phyloP scores from a whole-genome alignment of 2,888 invertebrate genomes.

The Zygaena filipendulae region DNA sequence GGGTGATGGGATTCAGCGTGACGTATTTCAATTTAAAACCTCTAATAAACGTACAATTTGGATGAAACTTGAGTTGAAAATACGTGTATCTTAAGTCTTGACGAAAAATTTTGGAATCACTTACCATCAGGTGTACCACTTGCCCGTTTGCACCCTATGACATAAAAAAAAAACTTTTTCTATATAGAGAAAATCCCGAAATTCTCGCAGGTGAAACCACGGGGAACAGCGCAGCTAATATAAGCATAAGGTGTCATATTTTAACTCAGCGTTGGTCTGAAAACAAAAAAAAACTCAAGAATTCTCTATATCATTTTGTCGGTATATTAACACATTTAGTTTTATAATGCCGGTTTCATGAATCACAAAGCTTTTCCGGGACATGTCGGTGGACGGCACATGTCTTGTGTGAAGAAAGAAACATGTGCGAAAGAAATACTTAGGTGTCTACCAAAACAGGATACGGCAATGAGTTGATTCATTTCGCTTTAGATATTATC shows the following conservation, averaged over 20 bases:
- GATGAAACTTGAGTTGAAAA: too few species aligned
- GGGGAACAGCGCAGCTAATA: too few species aligned
- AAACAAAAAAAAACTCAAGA: constrained; percentile 10
- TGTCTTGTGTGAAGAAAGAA: constrained; percentile 19
- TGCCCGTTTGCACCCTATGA: not conserved
- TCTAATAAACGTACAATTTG: too few species aligned
- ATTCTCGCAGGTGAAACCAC: too few species aligned
- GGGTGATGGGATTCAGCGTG: too few species aligned
- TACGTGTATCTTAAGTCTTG: too few species aligned
- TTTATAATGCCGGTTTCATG: constrained; percentile 25
- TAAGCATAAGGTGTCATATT: too few species aligned
- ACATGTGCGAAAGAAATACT: constrained; percentile 28
- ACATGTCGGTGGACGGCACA: constrained; percentile 24
- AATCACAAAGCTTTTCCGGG: constrained; percentile 34
- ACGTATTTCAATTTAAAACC: too few species aligned
- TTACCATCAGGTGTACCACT: not conserved
- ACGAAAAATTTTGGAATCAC: too few species aligned
- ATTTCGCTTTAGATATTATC: too few species aligned
- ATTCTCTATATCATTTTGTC: constrained; percentile 3
- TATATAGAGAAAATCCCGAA: too few species aligned
- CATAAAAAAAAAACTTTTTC: too few species aligned
- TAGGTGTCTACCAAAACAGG: constrained; percentile 31
- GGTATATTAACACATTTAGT: constrained; percentile 2
- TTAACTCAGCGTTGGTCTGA: constrained; percentile 21
- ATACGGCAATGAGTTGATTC: constrained; percentile 28